Evolutionary conservation across 2,797 vertebrate genomes (phyloP).

Genomic region (Pipistrellus nathusii): DNA sequence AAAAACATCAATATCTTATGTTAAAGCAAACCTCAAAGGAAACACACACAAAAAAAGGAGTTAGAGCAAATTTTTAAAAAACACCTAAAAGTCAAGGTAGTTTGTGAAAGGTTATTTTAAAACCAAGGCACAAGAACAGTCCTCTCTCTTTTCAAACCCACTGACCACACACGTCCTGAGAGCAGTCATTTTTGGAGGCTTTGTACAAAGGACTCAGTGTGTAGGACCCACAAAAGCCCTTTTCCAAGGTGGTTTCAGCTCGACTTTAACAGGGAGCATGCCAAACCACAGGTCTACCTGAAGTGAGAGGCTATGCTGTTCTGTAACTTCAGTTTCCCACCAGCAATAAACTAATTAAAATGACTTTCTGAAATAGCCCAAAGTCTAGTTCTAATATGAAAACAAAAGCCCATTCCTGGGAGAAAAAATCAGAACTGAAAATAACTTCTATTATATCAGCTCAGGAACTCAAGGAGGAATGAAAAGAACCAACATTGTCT

Average conservation of each 20-base stretch:
- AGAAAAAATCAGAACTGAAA: not conserved
- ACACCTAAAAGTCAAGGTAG: not conserved
- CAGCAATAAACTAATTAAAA: not conserved
- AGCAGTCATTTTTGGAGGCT: not conserved
- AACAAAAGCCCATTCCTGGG: not conserved
- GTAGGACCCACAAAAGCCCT: not conserved
- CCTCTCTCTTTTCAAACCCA: not conserved
- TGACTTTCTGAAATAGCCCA: not conserved
- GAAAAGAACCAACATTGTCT: rapidly evolving
- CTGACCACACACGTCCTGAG: not conserved
- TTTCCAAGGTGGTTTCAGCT: not conserved
- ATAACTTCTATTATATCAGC: not conserved
- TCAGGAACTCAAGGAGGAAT: not conserved
- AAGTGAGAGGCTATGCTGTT: not conserved
- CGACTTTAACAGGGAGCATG: not conserved
- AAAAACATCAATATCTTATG: not conserved
- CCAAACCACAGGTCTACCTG: not conserved
- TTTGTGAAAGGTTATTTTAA: not conserved
- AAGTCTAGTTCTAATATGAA: not conserved
- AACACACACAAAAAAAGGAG: not conserved
- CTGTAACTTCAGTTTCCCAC: not conserved
- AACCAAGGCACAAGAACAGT: not conserved
- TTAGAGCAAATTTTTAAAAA: not conserved
- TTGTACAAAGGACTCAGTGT: not conserved
- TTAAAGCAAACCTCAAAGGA: not conserved